Percentiles rank a stretch among this genome's conserved stretches.
Evolutionary conservation across 1,140 invertebrate genomes (phyloP).

Genomic region (Phocides pigmalion): DNA sequence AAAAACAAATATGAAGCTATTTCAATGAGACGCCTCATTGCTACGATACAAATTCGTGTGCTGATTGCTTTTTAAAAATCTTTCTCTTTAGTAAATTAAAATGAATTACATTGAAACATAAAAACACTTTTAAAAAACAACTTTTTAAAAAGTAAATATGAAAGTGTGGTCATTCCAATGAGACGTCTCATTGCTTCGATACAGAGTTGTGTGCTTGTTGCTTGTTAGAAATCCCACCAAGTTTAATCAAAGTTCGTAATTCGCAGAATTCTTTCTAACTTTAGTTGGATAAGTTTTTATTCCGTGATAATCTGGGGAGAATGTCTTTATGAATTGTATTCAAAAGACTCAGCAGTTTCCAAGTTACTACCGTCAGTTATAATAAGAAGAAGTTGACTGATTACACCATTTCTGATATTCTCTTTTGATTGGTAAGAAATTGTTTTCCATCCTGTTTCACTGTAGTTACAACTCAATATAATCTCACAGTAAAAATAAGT

Average conservation of each 20-base stretch:
- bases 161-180: not conserved
- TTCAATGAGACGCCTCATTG: no score
- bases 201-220: slow-evolving; percentile 12
- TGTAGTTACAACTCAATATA: no score
- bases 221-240: slow-evolving; percentile 18
- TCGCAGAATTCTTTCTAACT: slow-evolving; percentile 25
- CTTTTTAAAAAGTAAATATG: not conserved
- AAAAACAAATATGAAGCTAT: no score
- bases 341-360: not conserved
- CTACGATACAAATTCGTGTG: no score
- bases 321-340: slow-evolving; percentile 15
- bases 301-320: slow-evolving; percentile 16
- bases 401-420: not conserved
- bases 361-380: not conserved
- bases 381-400: not conserved
- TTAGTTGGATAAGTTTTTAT: slow-evolving; percentile 31
- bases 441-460: no score
- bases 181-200: slow-evolving; percentile 8
- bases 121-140: no score
- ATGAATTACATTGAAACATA: no score
- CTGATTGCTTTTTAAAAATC: no score
- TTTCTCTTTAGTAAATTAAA: no score
- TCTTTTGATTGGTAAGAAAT: no score
- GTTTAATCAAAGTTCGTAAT: slow-evolving; percentile 32
- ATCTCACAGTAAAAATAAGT: no score